Evolutionary conservation across 2,888 invertebrate species (phyloP).

Genomic region (Protonemura montana): DNA sequence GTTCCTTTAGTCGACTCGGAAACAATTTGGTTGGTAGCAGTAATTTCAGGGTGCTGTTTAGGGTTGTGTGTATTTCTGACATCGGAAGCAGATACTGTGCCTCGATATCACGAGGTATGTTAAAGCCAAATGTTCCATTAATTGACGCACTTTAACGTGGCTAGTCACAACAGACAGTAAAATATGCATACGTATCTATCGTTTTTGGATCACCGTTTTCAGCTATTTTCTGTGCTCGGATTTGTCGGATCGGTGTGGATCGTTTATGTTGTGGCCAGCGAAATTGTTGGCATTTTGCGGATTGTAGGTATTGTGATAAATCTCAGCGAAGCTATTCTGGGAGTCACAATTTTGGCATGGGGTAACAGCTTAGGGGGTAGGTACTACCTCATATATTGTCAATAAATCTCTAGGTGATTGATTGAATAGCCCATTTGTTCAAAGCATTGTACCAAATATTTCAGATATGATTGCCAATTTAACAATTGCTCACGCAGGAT

Average conservation of each 20-base stretch:
- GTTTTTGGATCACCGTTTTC: background rate
- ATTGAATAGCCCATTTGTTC: background rate
- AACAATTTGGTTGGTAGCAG: background rate
- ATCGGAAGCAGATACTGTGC: conserved; percentile 53
- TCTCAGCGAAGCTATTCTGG: conserved; percentile 67
- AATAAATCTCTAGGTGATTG: background rate
- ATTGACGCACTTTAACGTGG: too few relatives aligned
- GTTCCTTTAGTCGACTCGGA: background rate
- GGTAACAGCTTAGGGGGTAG: conserved; percentile 68
- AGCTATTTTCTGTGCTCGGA: conserved; percentile 64
- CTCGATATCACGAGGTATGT: conserved; percentile 55
- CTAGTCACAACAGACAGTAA: too few relatives aligned
- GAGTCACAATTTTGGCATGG: conserved; percentile 71
- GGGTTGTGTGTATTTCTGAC: conserved; percentile 52
- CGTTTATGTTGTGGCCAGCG: conserved; percentile 68
- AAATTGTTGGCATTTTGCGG: conserved; percentile 65
- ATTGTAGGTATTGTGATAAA: conserved; percentile 67
- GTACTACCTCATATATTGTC: conserved; percentile 44
- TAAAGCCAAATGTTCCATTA: background rate
- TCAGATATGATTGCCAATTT: conserved; percentile 68
- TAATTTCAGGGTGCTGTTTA: background rate
- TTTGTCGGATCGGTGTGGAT: conserved; percentile 66
- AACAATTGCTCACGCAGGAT: conserved; percentile 68
- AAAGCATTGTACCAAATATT: conserved; percentile 47
- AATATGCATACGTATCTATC: too few relatives aligned